Conservation (phyloP, 2,888 invertebrate genomes). For the Teleiodes luculella region DNA sequence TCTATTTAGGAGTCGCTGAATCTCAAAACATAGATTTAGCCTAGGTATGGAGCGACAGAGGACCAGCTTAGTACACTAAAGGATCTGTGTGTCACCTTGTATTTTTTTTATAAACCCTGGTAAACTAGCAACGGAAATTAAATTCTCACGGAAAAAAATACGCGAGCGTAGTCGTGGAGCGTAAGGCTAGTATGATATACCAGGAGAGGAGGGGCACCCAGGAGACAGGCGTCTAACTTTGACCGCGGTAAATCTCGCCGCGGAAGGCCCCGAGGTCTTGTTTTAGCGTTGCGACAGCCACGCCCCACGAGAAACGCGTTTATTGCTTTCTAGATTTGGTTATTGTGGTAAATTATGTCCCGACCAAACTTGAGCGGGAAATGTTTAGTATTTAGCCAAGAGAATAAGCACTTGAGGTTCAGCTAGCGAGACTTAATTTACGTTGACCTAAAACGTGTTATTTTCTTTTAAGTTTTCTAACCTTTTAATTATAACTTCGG, state of each 20-base stretch:
- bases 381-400: not conserved
- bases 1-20: too few species aligned
- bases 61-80: too few species aligned
- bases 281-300: conserved; percentile 42
- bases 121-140: too few species aligned
- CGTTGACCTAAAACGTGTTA: too few species aligned
- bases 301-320: conserved; percentile 40
- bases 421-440: not conserved
- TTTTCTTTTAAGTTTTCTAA: too few species aligned
- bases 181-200: not conserved
- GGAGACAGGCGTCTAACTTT: conserved; percentile 46
- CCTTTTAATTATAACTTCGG: too few species aligned
- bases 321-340: conserved; percentile 27
- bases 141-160: too few species aligned
- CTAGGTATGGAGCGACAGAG: too few species aligned
- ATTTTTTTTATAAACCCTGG: too few species aligned
- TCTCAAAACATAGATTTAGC: too few species aligned
- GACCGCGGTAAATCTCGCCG: conserved; percentile 57
- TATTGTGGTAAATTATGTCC: conserved; percentile 1
- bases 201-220: not conserved
- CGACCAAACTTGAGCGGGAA: not conserved
- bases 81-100: too few species aligned
- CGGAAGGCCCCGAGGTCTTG: conserved; percentile 52
- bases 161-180: too few species aligned
- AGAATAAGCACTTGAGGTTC: not conserved